Percentiles rank a stretch among this genome's conserved stretches.
phyloP scores from a whole-genome alignment of 2,797 vertebrate genomes.

The Pangasius sanitwongsei region DNA sequence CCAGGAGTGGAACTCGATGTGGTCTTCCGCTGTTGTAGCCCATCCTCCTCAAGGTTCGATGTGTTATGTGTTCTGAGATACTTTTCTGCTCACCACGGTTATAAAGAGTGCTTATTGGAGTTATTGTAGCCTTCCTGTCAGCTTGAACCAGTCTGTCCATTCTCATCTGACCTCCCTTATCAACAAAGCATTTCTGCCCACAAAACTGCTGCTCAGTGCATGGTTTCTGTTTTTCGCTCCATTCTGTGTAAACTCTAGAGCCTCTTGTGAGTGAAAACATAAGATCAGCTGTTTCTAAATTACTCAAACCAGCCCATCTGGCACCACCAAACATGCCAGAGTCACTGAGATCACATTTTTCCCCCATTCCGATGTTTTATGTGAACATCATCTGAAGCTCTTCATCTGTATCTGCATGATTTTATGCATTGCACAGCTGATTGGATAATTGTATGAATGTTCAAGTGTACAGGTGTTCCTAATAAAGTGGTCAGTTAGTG shows the following conservation, averaged over 20 bases:
- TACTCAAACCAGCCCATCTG: not conserved
- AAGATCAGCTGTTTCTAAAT: not conserved
- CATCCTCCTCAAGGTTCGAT: not conserved
- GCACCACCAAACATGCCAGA: not conserved
- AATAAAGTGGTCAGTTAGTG: not conserved
- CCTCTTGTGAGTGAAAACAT: not conserved
- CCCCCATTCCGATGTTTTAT: not conserved
- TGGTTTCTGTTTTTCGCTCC: not conserved
- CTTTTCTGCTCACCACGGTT: not conserved
- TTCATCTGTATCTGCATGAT: not conserved
- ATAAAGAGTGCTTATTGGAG: not conserved
- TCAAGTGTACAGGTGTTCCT: not conserved
- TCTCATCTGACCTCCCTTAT: not conserved
- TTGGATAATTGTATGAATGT: not conserved
- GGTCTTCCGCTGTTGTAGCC: not conserved
- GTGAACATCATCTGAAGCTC: not conserved
- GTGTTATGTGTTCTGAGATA: not conserved
- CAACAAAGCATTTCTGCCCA: not conserved
- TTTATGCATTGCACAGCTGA: not conserved
- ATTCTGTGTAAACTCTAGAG: not conserved
- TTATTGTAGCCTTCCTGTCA: not conserved
- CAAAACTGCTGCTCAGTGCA: not conserved
- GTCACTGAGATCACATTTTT: not conserved
- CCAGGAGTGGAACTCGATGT: not conserved
- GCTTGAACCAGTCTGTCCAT: not conserved